phyloP scores from a whole-genome alignment of 2,113 vertebrate species.

The Laticauda laticaudata region DNA sequence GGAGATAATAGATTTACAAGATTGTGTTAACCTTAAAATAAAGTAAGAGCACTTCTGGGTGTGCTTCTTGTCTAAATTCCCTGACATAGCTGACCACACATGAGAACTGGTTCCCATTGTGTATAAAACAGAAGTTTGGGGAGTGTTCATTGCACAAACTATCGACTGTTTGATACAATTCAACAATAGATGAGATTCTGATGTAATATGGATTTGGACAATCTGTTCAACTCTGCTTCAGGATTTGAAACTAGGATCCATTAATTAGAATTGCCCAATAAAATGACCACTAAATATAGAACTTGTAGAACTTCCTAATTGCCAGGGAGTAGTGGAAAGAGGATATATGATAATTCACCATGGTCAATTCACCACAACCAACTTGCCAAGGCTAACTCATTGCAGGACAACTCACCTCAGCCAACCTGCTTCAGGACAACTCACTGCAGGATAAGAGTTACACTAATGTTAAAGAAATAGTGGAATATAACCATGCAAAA shows the following conservation, averaged over 20 bases:
- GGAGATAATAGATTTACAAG: neutral
- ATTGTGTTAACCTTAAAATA: neutral
- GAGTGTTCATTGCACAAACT: neutral
- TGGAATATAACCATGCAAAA: too few species aligned
- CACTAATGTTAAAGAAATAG: too few species aligned
- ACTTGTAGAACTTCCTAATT: neutral
- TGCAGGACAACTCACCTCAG: too few species aligned
- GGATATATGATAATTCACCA: too few species aligned
- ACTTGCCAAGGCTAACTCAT: too few species aligned
- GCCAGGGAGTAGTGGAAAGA: neutral
- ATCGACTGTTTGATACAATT: neutral
- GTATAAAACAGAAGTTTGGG: neutral
- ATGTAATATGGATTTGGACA: neutral
- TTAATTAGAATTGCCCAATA: neutral
- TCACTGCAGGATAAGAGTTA: too few species aligned
- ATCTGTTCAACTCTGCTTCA: neutral
- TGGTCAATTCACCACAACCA: too few species aligned
- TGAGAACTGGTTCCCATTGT: neutral
- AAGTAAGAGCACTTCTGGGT: neutral
- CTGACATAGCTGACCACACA: neutral
- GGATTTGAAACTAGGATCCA: neutral
- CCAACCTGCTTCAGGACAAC: too few species aligned
- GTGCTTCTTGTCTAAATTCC: neutral
- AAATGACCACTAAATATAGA: neutral
- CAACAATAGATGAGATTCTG: neutral